These are phyloP conservation scores for Anarrhichthys ocellatus DNA, from an alignment of 2,113 vertebrate genomes.

Conservation along the genomic window DNA sequence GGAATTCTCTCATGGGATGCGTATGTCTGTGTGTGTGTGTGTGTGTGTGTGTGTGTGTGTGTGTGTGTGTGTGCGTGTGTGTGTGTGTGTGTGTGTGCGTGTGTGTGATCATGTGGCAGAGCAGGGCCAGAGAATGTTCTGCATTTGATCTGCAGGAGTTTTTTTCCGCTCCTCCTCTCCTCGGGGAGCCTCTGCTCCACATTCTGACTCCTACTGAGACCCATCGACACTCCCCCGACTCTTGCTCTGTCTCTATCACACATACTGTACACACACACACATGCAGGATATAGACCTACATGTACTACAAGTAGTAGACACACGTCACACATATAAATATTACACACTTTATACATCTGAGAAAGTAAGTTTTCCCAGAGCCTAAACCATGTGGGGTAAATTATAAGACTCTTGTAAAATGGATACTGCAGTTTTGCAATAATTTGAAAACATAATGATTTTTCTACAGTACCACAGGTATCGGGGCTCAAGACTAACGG, in stretches of 20 bases:
- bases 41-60: conserved; percentile 40
- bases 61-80: background rate
- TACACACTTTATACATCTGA: background rate
- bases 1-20: conserved; percentile 46
- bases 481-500: no score
- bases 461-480: background rate
- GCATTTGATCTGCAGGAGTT: conserved; percentile 85
- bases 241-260: conserved; percentile 57
- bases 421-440: background rate
- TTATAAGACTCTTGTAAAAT: background rate
- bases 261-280: conserved; percentile 46
- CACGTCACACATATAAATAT: conserved; percentile 16
- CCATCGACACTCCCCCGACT: conserved; percentile 80
- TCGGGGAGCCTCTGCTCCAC: conserved; percentile 85
- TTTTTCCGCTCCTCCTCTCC: conserved; percentile 80
- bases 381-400: background rate
- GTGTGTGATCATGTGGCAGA: conserved; percentile 51
- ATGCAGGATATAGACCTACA: conserved; percentile 36
- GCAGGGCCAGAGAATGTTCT: conserved; percentile 83
- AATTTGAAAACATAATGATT: background rate
- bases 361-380: background rate
- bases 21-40: background rate
- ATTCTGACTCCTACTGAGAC: conserved; percentile 87
- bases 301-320: conserved; percentile 37
- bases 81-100: conserved; percentile 35